Evolutionary conservation across 2,113 vertebrate genomes (phyloP), one percentile per base, ranked within the genome.

Genomic region (Lagenorhynchus albirostris): DNA sequence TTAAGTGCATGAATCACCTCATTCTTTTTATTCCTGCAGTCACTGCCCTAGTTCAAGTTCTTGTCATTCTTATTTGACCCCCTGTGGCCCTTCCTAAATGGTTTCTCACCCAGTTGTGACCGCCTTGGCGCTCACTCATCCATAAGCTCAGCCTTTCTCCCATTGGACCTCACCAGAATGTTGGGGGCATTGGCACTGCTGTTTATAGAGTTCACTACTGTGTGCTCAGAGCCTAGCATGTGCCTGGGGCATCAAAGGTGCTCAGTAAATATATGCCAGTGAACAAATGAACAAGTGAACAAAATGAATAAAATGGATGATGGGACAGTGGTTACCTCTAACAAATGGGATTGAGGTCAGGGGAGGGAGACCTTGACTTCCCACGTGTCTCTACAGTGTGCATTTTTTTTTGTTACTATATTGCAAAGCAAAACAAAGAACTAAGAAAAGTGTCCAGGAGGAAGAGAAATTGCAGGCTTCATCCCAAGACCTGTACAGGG

Each of bases 401-500:
- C 31, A 33, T 3, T 20, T 92, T 67, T 67, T 58, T 77, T 26
- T n/a, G 50, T 79, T 53, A 36, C 6, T 47, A 12, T 58, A 91
- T 3, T 71, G 55, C 38, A 89, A 85, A 89, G 26, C 58, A 67
- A 91, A 88, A 65, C n/a, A 81, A 67, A 93, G 44, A 89, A 55
- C 10, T 10, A 50, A 60, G 60, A 38, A 68, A 68, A 53, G 21
- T 0, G 0, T 2, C 26, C 18, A 26, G 31, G 76, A 83, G 31
- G 70, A 89, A 77, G 62, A 71, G 36, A 36, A 50, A 36, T 38
- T 13, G 9, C 29, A 89, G 60, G 44, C 58, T 70, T n/a, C 26
- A 1, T 62, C 83, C 62, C n/a, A 8, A 91, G 83, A 25, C 11
- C 20, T 6, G 23, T 7, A 5, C 12, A 53, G 89, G 77, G 63